These are phyloP conservation scores for Euthynnus affinis DNA, from an alignment of 2,797 vertebrate species.

Conservation along the genomic window DNA sequence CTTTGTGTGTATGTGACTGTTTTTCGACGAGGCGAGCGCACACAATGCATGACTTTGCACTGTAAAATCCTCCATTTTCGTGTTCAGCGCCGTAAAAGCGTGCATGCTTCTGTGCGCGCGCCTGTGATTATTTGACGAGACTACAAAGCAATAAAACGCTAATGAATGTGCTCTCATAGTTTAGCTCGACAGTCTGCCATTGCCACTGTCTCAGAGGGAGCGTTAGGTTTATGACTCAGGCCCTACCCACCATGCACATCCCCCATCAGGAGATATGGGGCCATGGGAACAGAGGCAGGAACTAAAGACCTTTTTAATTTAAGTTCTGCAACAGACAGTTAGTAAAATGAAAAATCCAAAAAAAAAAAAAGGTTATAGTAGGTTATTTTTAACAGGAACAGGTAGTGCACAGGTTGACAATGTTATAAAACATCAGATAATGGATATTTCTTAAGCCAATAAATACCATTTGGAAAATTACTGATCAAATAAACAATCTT, in stretches of 20 bases:
- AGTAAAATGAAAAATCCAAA: too few species aligned
- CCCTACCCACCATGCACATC: constrained; percentile 47
- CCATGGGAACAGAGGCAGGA: constrained; percentile 56
- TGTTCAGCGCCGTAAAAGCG: constrained; percentile 28
- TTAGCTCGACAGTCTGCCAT: constrained; percentile 74
- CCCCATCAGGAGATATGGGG: constrained; percentile 53
- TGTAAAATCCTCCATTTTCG: constrained; percentile 1
- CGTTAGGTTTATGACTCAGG: constrained; percentile 75
- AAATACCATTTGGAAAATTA: too few species aligned
- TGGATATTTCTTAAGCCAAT: too few species aligned
- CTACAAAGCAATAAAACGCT: constrained; percentile 76
- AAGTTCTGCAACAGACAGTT: neutral
- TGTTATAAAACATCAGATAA: too few species aligned
- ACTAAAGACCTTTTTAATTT: neutral
- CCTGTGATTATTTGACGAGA: constrained; percentile 68
- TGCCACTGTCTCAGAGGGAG: constrained; percentile 70
- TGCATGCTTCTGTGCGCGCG: constrained; percentile 19
- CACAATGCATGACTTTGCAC: constrained; percentile 6
- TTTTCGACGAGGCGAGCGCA: constrained; percentile 19
- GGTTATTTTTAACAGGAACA: too few species aligned
- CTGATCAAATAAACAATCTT: too few species aligned
- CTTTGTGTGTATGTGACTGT: constrained; percentile 18
- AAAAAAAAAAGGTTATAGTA: too few species aligned
- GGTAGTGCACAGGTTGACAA: too few species aligned
- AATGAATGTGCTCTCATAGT: constrained; percentile 78